phyloP scores from a whole-genome alignment of 2,888 invertebrate genomes.

The Habroteleia sp. region DNA sequence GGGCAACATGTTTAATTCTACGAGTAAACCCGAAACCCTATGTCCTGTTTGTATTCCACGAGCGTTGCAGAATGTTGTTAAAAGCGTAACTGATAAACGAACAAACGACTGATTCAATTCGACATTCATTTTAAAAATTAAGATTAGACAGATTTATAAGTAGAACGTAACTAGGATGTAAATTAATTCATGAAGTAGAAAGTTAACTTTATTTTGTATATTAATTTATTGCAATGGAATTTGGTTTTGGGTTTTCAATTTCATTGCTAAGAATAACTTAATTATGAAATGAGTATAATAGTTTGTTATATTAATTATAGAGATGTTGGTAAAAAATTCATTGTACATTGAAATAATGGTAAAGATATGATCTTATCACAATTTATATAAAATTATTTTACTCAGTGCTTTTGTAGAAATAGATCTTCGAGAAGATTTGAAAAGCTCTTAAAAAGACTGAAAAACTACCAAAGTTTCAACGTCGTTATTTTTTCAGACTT shows the following conservation, averaged over 20 bases:
- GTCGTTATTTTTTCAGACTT: no score
- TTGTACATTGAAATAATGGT: no score
- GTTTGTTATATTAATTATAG: background rate
- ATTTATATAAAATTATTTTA: background rate
- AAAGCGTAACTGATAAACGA: constrained; percentile 61
- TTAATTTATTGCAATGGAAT: constrained; percentile 20
- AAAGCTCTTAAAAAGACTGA: no score
- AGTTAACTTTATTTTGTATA: constrained; percentile 5
- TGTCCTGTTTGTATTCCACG: constrained; percentile 77
- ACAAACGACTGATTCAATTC: constrained; percentile 44
- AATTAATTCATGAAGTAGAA: constrained; percentile 20
- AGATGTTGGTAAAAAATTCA: no score
- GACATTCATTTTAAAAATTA: constrained; percentile 7
- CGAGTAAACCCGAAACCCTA: constrained; percentile 75
- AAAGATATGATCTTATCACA: no score
- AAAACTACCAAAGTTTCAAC: no score
- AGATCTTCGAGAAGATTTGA: no score
- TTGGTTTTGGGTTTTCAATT: constrained; percentile 23
- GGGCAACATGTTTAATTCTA: constrained; percentile 70
- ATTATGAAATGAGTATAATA: no score
- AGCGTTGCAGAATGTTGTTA: constrained; percentile 71
- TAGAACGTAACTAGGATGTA: constrained; percentile 30
- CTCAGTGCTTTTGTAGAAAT: background rate
- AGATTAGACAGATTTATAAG: constrained; percentile 26
- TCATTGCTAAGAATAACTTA: constrained; percentile 9